Base-by-base conservation (phyloP, 2,888 invertebrate species). In the Caenorhabditis doughertyi region DNA sequence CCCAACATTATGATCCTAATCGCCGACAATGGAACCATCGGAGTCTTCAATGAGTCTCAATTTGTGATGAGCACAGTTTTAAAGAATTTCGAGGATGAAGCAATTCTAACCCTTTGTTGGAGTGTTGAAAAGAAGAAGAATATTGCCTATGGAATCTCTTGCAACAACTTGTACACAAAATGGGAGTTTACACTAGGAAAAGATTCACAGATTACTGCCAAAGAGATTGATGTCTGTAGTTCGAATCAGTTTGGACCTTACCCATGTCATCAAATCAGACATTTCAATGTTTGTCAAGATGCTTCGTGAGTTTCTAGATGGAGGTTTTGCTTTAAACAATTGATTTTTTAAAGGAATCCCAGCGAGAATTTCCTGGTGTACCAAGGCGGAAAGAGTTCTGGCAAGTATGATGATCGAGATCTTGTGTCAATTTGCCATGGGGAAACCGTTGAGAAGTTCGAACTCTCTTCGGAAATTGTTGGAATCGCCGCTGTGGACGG, bases 361-460 rank as follows among this genome's bases (percentile, higher is more conserved):
- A n/a, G 5, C 2, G 29, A 60, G 0, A 64, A 79, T 35, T 58
- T 72, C 13, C 27, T 79, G 11, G 47, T 77, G 18, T 82, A 72
- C 11, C 67, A 82, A 67, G 77, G 82, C 13, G 82, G 82, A 3
- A 72, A 62, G 25, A 77, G 65, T 39, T 67, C 62, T 25, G 64
- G 65, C 16, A 82, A 72, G 32, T 56, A 77, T 29, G 77, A 72
- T n/a, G 82, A 77, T 16, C 25, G 53, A 11, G 62, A 72, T n/a
- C 18, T 72, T 2, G 25, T 82, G 3, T 35, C 72, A 1, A 42
- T 82, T 11, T 16, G 62, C 8, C 58, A 47, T 18, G 68, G 49
- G 5, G 47, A 32, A 3, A 3, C 3, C 27, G 11, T 42, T 18
- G 72, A 72, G 8, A 51, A 32, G 13, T 68, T 82, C 42, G 71